Base-by-base conservation (phyloP, 2,888 invertebrate species). In the Hyposoter didymator region DNA sequence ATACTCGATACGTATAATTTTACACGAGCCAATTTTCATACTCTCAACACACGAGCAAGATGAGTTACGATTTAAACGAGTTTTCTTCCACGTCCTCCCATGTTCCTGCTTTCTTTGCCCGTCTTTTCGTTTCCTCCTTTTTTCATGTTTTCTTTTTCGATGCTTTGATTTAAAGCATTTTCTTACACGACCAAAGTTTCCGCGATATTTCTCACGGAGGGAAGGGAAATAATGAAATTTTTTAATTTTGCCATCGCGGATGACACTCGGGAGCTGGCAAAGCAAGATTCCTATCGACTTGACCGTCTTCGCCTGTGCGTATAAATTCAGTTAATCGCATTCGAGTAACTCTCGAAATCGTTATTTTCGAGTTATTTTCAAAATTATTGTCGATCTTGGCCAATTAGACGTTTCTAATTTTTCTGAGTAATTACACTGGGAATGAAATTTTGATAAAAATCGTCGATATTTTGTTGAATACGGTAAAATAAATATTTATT, bases 1-100 rank as follows among this genome's bases (percentile, higher is more conserved):
- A 39, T 19, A 75, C 70, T 52, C 62, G 62, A 74, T 74, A 45
- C 52, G 45, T 45, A 19, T 28, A n/a, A 75, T 64, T 45, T 75
- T 19, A 64, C 14, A 19, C 49, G 19, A 32, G 22, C 19, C 62
- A 64, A 64, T 62, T 47, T 75, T 64, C 32, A 62, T 19, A 32
- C 64, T 32, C n/a, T 45, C n/a, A 14, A 47, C 69, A 28, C 17
- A 47, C n/a, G n/a, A 43, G 5, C 62, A 10, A 75, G 2, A 64
- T 62, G 43, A 62, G 19, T 64, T 32, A 22, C 74, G 74, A 64
- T 55, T 55, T 32, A n/a, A 75, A 47, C 47, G 19, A 75, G 62
- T 47, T 64, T 64, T 43, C 22, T 55, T 35, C n/a, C 12, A 12
- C n/a, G 5, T 22, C 12, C 22, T n/a, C 39, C n/a, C n/a, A n/a